Base-by-base conservation (phyloP, 2,113 vertebrate genomes). In the Gymnocephalus cernua region DNA sequence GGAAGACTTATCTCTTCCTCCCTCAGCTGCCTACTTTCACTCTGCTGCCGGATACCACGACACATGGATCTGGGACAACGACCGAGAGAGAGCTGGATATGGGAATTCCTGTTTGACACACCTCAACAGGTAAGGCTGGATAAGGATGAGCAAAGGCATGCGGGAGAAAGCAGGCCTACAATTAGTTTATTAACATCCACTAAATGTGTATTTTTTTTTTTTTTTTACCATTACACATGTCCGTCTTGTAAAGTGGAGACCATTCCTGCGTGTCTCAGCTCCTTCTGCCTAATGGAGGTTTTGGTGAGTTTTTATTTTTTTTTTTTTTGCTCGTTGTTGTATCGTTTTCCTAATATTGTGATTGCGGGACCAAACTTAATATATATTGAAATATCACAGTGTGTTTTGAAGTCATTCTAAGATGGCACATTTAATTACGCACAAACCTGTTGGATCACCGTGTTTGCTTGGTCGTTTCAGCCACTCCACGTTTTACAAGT, bases 51-150 rank as follows among this genome's bases (percentile, higher is more conserved):
- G 67, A 44, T 63, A 25, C 50, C 19, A 12, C 10, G 16, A 67
- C 74, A 53, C 50, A 63, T 45, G 80, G 74, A 77, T 48, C 62
- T 5, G 3, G 57, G 64, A 63, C 53, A 41, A 2, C n/a, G 63
- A 32, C 8, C 0, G 67, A 35, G 58, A 48, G 9, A 15, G 57
- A 62, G 62, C 41, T 12, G 58, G 15, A 29, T 15, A 14, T 7
- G 29, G 25, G 23, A 18, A 11, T 21, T 35, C 21, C 11, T 10
- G n/a, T 16, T 16, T 38, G 4, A 25, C 61, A 3, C 50, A 25
- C 65, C 57, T 79, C 27, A 57, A 62, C 81, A 90, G 89, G 86
- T 88, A 88, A 9, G 38, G 38, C 38, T 13, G 63, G n/a, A n/a
- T 16, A 32, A n/a, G 44, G 69, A 35, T 44, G 19, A 35, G 21